These are phyloP conservation scores for Gryllus longicercus DNA, from an alignment of 2,888 invertebrate species.

Conservation along the genomic window DNA sequence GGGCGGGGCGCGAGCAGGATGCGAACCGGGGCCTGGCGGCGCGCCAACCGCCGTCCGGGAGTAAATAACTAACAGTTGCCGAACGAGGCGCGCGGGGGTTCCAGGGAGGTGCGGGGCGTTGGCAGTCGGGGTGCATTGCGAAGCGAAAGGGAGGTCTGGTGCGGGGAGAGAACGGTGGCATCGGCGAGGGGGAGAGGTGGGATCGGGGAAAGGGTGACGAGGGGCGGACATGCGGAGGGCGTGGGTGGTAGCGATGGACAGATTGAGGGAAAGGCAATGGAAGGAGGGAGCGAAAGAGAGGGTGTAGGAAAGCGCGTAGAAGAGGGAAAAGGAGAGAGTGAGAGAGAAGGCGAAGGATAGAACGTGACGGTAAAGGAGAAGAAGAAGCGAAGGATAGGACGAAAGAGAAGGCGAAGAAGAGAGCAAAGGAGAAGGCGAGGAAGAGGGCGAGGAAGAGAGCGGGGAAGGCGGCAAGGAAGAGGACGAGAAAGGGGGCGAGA, in stretches of 20 bases:
- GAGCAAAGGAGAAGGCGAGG: too few species aligned
- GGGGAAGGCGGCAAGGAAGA: too few species aligned
- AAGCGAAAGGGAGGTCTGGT: background rate
- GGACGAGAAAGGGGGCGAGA: too few species aligned
- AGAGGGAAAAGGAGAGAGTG: too few species aligned
- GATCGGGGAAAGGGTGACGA: background rate
- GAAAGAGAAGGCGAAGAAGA: too few species aligned
- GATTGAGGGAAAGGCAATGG: background rate
- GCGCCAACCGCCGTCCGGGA: background rate
- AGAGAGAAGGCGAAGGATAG: too few species aligned
- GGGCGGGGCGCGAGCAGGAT: background rate
- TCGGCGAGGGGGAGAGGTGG: background rate
- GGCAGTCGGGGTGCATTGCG: background rate
- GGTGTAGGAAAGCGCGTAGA: too few species aligned
- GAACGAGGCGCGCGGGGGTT: background rate
- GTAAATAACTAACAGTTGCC: slow-evolving; percentile 17
- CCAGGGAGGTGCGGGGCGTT: background rate
- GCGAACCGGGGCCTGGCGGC: background rate
- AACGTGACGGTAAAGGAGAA: too few species aligned
- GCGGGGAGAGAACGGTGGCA: background rate
- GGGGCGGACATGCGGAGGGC: background rate
- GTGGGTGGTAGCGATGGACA: background rate
- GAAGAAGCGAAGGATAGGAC: too few species aligned
- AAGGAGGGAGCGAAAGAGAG: background rate
- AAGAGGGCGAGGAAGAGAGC: too few species aligned